Percentiles rank a stretch among this genome's conserved stretches.
phyloP scores from a whole-genome alignment of 2,888 invertebrate species.

The Ennomos erosarius region DNA sequence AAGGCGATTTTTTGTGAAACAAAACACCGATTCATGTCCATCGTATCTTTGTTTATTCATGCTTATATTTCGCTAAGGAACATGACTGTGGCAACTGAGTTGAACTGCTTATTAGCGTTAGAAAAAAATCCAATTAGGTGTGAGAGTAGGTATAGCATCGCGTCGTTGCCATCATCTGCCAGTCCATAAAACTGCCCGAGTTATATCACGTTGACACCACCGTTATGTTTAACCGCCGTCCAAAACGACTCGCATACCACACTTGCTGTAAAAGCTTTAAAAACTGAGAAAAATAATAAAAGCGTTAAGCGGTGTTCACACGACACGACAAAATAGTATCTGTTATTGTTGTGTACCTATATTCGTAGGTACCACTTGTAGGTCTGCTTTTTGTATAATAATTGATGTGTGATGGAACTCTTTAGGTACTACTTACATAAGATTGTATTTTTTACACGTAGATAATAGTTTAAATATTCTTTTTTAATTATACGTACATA shows the following conservation, averaged over 20 bases:
- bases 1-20: slow-evolving; percentile 31
- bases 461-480: too few species aligned
- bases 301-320: slow-evolving; percentile 37
- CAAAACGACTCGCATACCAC: slow-evolving; percentile 42
- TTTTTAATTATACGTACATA: too few species aligned
- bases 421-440: too few species aligned
- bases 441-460: too few species aligned
- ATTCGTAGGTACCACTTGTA: too few species aligned
- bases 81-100: slow-evolving; percentile 1
- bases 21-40: slow-evolving; percentile 19
- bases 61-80: slow-evolving; percentile 9
- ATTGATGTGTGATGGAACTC: too few species aligned
- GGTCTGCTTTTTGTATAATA: neutral
- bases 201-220: slow-evolving; percentile 51
- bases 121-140: slow-evolving; percentile 39
- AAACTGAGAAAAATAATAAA: slow-evolving; percentile 55
- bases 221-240: slow-evolving; percentile 55
- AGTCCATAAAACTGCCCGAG: slow-evolving; percentile 47
- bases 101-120: slow-evolving; percentile 10
- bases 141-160: slow-evolving; percentile 32
- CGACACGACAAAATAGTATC: neutral
- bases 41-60: slow-evolving; percentile 17
- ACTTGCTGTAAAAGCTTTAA: slow-evolving; percentile 50
- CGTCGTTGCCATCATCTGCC: slow-evolving; percentile 41
- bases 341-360: too few species aligned